A percentile compares a stretch with the other conserved stretches of the same genome.
Evolutionary conservation across 2,797 vertebrate species (phyloP).

Genomic region (Xiphophorus birchmanni): DNA sequence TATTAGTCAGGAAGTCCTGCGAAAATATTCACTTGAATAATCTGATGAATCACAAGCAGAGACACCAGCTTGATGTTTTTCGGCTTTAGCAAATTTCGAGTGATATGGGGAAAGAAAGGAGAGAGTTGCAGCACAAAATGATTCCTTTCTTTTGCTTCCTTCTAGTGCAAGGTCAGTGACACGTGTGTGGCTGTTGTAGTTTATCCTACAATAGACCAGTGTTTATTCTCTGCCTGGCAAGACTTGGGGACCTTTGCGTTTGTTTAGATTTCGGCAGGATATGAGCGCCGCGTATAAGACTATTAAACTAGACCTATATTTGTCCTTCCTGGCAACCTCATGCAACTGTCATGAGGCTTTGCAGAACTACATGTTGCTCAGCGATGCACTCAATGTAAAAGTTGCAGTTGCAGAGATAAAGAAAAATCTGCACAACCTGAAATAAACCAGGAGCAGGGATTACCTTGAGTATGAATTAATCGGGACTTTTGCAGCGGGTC

Average conservation of each 20-base stretch:
- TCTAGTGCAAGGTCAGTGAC: not conserved
- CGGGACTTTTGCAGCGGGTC: conserved; percentile 43
- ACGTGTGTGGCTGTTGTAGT: not conserved
- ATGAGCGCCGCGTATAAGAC: not conserved
- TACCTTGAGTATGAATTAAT: conserved; percentile 69
- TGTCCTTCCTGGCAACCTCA: conserved; percentile 5
- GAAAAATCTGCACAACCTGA: conserved; percentile 14
- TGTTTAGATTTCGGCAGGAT: conserved; percentile 4
- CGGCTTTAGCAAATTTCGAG: not conserved
- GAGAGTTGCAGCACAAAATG: not conserved
- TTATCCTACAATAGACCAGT: not conserved
- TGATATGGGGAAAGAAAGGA: not conserved
- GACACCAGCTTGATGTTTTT: not conserved
- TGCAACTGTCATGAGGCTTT: conserved; percentile 10
- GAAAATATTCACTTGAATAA: conserved; percentile 2
- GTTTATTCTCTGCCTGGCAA: not conserved
- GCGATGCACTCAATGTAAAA: not conserved
- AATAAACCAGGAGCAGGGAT: conserved; percentile 64
- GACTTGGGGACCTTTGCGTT: not conserved
- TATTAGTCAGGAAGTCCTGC: not conserved
- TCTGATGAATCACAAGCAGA: not conserved
- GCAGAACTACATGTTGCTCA: not conserved
- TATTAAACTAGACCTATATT: conserved; percentile 35
- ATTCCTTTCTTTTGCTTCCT: not conserved
- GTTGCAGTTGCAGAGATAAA: conserved; percentile 12